Percentiles rank a stretch among this genome's conserved stretches.
phyloP scores from a whole-genome alignment of 2,888 invertebrate genomes.

The Diaprepes abbreviatus region DNA sequence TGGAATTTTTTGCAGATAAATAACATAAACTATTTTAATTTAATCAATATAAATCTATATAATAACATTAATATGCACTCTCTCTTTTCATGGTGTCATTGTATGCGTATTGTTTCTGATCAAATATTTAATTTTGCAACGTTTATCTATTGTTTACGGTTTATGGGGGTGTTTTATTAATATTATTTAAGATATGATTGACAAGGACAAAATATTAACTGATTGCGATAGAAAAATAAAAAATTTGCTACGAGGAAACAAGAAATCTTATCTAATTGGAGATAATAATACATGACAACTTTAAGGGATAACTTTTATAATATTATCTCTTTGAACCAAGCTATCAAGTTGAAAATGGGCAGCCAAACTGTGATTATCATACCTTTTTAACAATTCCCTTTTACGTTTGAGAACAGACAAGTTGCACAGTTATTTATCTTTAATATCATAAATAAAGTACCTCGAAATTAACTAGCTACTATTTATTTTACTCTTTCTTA shows the following conservation, averaged over 20 bases:
- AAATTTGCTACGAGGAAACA: background rate
- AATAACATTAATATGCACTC: slow-evolving; percentile 18
- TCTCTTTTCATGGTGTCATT: slow-evolving; percentile 24
- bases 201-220: slow-evolving; percentile 27
- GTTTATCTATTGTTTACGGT: slow-evolving; percentile 33
- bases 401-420: too few species aligned
- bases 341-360: too few species aligned
- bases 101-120: slow-evolving; percentile 22
- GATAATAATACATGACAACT: too few species aligned
- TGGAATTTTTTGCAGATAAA: slow-evolving; percentile 33
- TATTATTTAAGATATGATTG: slow-evolving; percentile 23
- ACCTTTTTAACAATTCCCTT: too few species aligned
- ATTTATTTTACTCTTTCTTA: too few species aligned
- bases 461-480: too few species aligned
- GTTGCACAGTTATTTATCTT: too few species aligned
- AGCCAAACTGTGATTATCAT: too few species aligned
- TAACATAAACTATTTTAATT: slow-evolving; percentile 24
- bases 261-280: too few species aligned
- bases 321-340: too few species aligned
- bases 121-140: slow-evolving; percentile 27
- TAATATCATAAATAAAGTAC: too few species aligned
- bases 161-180: slow-evolving; percentile 20
- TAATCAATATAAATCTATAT: slow-evolving; percentile 15
- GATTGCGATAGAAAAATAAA: background rate
- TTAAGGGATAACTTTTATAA: too few species aligned